Evolutionary conservation across 2,113 vertebrate species (phyloP).

Genomic region (Actenoides lindsayi): DNA sequence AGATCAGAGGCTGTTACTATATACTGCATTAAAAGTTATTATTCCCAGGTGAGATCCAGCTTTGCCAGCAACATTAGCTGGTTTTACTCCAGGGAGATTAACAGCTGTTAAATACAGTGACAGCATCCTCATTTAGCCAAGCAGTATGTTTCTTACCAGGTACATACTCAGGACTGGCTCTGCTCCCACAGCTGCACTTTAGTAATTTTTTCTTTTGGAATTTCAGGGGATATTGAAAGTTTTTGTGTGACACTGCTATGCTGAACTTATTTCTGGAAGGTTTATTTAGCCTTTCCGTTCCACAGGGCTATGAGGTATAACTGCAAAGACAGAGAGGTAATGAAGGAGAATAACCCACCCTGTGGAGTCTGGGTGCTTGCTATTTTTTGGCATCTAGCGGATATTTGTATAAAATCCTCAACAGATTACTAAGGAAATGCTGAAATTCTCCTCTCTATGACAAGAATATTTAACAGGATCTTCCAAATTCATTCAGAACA

Average conservation of each 20-base stretch:
- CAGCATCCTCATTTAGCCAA: background rate
- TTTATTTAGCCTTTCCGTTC: background rate
- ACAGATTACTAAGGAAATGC: background rate
- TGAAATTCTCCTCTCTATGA: background rate
- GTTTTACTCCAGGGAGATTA: background rate
- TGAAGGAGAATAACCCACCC: background rate
- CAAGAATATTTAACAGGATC: background rate
- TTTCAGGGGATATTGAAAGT: background rate
- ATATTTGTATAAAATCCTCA: background rate
- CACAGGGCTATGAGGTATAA: background rate
- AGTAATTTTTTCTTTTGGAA: background rate
- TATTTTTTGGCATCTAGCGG: background rate
- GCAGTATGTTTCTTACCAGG: background rate
- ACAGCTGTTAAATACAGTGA: background rate
- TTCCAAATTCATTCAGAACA: background rate
- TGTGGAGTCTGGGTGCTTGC: background rate
- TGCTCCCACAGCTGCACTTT: background rate
- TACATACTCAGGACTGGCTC: background rate
- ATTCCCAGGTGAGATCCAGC: background rate
- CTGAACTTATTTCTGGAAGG: background rate
- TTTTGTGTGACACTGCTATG: background rate
- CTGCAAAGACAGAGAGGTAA: background rate
- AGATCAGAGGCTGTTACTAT: background rate
- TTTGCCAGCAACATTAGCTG: constrained; percentile 5
- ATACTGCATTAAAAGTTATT: background rate